Base-by-base conservation (phyloP, 2,797 vertebrate genomes). In the Oreortyx pictus region DNA sequence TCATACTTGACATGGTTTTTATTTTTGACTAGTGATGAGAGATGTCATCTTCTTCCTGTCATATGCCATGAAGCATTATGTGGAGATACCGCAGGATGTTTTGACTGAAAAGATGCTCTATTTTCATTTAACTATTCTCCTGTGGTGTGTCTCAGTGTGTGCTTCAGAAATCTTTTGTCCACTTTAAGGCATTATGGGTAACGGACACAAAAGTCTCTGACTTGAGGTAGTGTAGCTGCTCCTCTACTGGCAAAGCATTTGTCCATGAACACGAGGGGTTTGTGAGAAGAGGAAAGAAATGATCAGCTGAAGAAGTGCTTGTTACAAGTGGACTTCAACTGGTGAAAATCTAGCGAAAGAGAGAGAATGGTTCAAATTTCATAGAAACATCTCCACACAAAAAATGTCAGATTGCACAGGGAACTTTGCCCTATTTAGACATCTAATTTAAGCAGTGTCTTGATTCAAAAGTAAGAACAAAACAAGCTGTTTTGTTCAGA, bases 21-120 rank as follows among this genome's bases (percentile, higher is more conserved):
- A 93, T 92, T 97, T 96, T 94, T 95, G 93, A 96, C 94, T 93
- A 67, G 83, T 94, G 91, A 85, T 92, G 86, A 96, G 96, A 96
- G 88, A 94, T 89, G 92, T 86, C 94, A 78, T 92, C 93, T 94
- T 90, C 89, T 94, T 90, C 93, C 91, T 93, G 95, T 96, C 95
- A 91, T 82, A 94, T 93, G 94, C 94, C 97, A 91, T 52, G 93
- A 96, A 94, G 82, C 90, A 90, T 92, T 88, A 66, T 82, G 93
- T 68, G 78, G 86, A 96, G 87, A 95, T 78, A 87, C 84, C 4
- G 12, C 56, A 85, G 92, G 81, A 87, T 79, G 61, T 93, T 96
- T 93, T 96, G 93, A 93, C 91, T 94, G 89, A 92, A 93, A 93
- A 91, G 90, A 95, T 91, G 65, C 66, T 95, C 95, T 95, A 50